Evolutionary conservation across 2,888 invertebrate genomes (phyloP).

Genomic region (Theretra japonica): DNA sequence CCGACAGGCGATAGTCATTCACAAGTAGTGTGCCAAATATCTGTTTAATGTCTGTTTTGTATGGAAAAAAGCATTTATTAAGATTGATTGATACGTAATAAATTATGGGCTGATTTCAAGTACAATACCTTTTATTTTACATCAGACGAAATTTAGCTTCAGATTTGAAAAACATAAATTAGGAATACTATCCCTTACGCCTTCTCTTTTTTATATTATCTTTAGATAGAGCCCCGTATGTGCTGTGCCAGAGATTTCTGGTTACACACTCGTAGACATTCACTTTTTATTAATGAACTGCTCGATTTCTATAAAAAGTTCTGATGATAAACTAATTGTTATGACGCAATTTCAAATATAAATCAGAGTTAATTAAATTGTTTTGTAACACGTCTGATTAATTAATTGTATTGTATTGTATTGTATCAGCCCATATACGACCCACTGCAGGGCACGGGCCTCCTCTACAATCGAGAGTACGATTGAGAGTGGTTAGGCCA

Average conservation of each 20-base stretch:
- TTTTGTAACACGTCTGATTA: not conserved
- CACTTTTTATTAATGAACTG: not conserved
- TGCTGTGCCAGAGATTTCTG: too few species aligned
- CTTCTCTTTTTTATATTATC: too few species aligned
- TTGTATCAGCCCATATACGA: too few species aligned
- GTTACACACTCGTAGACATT: too few species aligned
- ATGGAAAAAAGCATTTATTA: not conserved
- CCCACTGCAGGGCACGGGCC: too few species aligned
- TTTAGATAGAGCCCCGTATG: too few species aligned
- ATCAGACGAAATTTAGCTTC: too few species aligned
- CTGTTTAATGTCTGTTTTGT: conserved; percentile 34
- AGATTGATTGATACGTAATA: not conserved
- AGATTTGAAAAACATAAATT: too few species aligned
- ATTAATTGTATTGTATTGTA: too few species aligned
- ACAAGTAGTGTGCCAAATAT: conserved; percentile 29
- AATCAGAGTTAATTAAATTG: not conserved
- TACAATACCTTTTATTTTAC: not conserved
- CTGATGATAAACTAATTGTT: not conserved
- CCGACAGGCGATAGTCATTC: not conserved
- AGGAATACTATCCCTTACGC: too few species aligned
- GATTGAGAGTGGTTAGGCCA: too few species aligned
- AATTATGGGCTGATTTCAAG: not conserved
- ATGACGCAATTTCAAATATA: not conserved
- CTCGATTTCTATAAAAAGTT: not conserved
- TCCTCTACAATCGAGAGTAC: too few species aligned